phyloP scores from a whole-genome alignment of 2,888 invertebrate genomes.

The Trachelus stipa region DNA sequence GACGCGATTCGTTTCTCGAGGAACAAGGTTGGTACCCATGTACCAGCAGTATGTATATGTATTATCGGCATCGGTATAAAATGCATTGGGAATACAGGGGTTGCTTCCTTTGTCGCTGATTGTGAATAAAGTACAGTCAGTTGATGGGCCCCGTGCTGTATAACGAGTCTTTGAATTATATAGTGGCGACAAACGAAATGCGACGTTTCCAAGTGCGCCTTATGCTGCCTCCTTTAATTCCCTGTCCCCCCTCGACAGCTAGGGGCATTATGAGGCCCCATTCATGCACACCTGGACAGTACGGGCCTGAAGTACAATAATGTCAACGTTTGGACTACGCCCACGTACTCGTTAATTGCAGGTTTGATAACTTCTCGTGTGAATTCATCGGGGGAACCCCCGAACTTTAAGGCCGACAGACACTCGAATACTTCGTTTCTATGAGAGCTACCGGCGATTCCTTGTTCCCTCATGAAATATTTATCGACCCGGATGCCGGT shows the following conservation, averaged over 20 bases:
- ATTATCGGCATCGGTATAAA: not conserved
- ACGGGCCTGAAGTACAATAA: not conserved
- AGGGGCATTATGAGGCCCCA: not conserved
- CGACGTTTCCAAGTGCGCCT: not conserved
- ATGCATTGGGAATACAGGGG: slow-evolving; percentile 14
- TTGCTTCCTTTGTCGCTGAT: slow-evolving; percentile 19
- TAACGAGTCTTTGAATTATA: slow-evolving; percentile 32
- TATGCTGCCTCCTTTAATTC: not conserved
- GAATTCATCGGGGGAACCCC: not conserved
- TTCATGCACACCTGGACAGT: slow-evolving; percentile 19
- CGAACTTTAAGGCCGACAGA: not conserved
- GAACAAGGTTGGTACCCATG: not conserved
- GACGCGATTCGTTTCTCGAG: not conserved
- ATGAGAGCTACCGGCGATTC: not conserved
- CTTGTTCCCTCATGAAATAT: not conserved
- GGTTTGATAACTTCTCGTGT: not conserved
- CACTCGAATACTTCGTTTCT: not conserved
- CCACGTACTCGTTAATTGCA: slow-evolving; percentile 16
- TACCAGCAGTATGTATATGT: not conserved
- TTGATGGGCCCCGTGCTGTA: slow-evolving; percentile 11
- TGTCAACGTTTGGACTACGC: not conserved
- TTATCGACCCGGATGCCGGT: not conserved
- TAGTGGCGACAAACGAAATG: not conserved
- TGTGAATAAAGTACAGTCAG: slow-evolving; percentile 21
- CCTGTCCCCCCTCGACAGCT: not conserved